These are phyloP conservation scores for Aphelinus certus DNA, from an alignment of 1,140 invertebrate species.

Conservation along the genomic window DNA sequence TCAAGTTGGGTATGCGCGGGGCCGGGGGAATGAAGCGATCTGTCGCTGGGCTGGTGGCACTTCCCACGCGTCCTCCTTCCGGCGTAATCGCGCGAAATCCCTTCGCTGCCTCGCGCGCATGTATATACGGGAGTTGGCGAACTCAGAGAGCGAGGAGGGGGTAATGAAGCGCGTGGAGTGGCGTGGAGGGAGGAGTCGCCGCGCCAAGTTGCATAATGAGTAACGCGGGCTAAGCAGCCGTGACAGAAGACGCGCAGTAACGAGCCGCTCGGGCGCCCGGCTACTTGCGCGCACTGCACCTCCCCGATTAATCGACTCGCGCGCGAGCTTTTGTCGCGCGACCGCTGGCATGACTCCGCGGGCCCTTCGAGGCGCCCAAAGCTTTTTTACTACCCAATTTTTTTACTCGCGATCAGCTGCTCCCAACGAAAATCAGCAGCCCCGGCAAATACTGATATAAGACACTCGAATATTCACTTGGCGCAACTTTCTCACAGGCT, in stretches of 20 bases:
- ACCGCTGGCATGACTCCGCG: not conserved
- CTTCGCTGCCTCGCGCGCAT: too few relatives aligned
- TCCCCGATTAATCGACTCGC: not conserved
- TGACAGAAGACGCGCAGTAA: constrained; percentile 45
- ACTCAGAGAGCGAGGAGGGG: constrained; percentile 2
- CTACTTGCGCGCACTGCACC: too few relatives aligned
- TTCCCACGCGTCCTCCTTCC: constrained; percentile 41
- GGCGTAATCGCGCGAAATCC: constrained; percentile 3
- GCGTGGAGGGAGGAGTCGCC: not conserved
- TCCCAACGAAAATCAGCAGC: too few relatives aligned
- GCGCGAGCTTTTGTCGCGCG: constrained; percentile 26
- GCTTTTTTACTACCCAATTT: too few relatives aligned
- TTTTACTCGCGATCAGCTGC: too few relatives aligned
- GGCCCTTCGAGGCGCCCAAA: too few relatives aligned
- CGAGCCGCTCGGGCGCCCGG: constrained; percentile 15
- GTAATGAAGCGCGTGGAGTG: constrained; percentile 35
- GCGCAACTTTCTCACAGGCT: too few relatives aligned
- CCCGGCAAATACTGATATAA: too few relatives aligned
- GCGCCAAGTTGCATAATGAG: constrained; percentile 46
- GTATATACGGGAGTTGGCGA: too few relatives aligned
- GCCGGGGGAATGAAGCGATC: constrained; percentile 29
- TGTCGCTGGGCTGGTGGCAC: constrained; percentile 16
- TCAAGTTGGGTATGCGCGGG: not conserved
- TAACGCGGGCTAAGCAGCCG: constrained; percentile 41
- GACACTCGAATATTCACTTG: too few relatives aligned